A percentile compares a stretch with the other conserved stretches of the same genome.
Evolutionary conservation across 2,888 invertebrate species (phyloP).

Genomic region (Xestobium rufovillosum): DNA sequence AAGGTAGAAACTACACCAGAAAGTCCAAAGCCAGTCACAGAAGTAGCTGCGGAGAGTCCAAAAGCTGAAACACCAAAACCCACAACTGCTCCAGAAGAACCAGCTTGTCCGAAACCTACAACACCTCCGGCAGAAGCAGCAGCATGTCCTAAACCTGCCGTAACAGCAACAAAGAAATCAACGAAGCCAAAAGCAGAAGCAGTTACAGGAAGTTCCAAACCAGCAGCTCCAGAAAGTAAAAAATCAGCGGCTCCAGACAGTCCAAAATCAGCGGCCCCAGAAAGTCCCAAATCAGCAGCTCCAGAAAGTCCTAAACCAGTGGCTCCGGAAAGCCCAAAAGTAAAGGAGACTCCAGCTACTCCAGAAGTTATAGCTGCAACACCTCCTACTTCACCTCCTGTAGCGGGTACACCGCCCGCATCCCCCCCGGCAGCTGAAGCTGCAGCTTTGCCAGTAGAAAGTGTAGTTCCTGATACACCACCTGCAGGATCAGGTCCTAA

Average conservation of each 20-base stretch:
- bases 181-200: slow-evolving; percentile 9
- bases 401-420: slow-evolving; percentile 29
- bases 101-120: not conserved
- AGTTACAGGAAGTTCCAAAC: slow-evolving; percentile 13
- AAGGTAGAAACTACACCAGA: slow-evolving; percentile 16
- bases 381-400: slow-evolving; percentile 31
- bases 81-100: not conserved
- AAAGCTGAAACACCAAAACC: slow-evolving; percentile 10
- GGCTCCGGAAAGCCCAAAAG: slow-evolving; percentile 31
- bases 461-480: slow-evolving; percentile 6
- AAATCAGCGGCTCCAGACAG: slow-evolving; percentile 1
- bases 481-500: slow-evolving; percentile 6
- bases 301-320: slow-evolving; percentile 35
- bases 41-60: slow-evolving; percentile 21
- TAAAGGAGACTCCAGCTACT: slow-evolving; percentile 13
- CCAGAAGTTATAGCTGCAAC: slow-evolving; percentile 37
- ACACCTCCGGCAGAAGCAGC: not conserved
- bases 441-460: slow-evolving; percentile 2
- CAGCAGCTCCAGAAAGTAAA: slow-evolving; percentile 37
- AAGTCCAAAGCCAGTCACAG: slow-evolving; percentile 24
- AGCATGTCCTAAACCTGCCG: slow-evolving; percentile 10
- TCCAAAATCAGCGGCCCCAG: not conserved
- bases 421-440: slow-evolving; percentile 15
- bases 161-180: slow-evolving; percentile 11
- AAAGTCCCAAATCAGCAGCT: slow-evolving; percentile 33